Evolutionary conservation across 2,113 vertebrate genomes (phyloP), one percentile per base, ranked within the genome.

Genomic region (Silurus meridionalis): DNA sequence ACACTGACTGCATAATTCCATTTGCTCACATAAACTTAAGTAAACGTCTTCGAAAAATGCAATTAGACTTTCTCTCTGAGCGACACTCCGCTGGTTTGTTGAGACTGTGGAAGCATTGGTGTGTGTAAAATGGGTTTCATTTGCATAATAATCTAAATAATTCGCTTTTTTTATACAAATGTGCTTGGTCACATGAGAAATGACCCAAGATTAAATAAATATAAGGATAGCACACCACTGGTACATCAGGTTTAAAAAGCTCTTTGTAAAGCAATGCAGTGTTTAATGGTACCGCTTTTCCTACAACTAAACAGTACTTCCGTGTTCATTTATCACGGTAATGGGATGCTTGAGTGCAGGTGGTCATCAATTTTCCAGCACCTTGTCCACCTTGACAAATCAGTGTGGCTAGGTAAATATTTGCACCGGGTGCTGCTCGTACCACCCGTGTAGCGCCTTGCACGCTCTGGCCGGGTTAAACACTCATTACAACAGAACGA

Each of bases 391-490:
- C 67, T 61, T 87, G 83, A 89, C 84, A 84, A 88, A 90, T 88
- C 58, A 63, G 89, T 75, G 15, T 69, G 82, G 84, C 80, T 81
- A 15, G 74, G 86, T 85, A 90, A 90, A 90, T 90, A 90, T 90
- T 88, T 90, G 89, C 85, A 63, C 85, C 81, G 61, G 23, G 19
- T 83, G 78, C 84, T 83, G 78, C 84, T 86, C 13, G 61, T 80
- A 88, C 89, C 89, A 84, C 86, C 89, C 72, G 81, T 84, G n/a
- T 74, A 82, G 86, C 63, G 0, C 58, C 5, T 61, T 80, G 52
- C 83, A 85, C 57, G 8, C 77, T 66, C 83, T 89, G 84, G 58
- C 66, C 77, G 80, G 83, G 84, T 85, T 86, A 84, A 85, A 83
- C 82, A 81, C 79, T 80, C 63, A 48, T 19, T 80, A 87, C 82